Base-by-base conservation (phyloP, 2,113 vertebrate genomes). In the Lepidiolamprologus cunningtoni region DNA sequence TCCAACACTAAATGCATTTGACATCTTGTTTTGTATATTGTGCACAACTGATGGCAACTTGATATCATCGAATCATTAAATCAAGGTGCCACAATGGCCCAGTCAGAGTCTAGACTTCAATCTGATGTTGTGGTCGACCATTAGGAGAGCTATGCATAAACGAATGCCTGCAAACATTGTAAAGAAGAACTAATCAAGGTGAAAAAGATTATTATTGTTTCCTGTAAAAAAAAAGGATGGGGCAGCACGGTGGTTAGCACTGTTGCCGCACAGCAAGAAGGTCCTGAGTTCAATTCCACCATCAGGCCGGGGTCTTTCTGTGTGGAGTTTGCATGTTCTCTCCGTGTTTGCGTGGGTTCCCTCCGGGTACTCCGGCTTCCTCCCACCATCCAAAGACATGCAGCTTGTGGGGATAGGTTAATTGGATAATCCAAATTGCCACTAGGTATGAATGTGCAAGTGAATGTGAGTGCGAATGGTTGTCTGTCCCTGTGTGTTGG, bases 11-110 rank as follows among this genome's bases (percentile, higher is more conserved):
- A 96, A 93, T 86, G 89, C 89, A 92, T 87, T 82, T 89, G 95
- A 95, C 93, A 83, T 90, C 92, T 91, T 87, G 85, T 84, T 93
- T 52, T 92, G 84, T 94, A 93, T 94, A 88, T 91, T 88, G 89
- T 89, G 61, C 73, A 86, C 82, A 89, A 87, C 87, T 91, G 87
- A 76, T 57, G 83, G 83, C 63, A 84, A 88, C 73, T 87, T 61
- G 85, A n/a, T 63, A 47, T 90, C 31, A 85, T 81, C 89, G 1
- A 37, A 66, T 89, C 71, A 85, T 66, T 80, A 40, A 71, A 23
- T 71, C n/a, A 71, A 40, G 63, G n/a, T 71, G n/a, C 33, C 35
- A 1, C 35, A 71, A 6, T 3, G 35, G n/a, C 63, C 35, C 12
- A 71, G 63, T 71, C 35, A 42, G 1, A 71, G 35, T 71, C 35